Evolutionary conservation across 2,113 vertebrate species (phyloP).

Genomic region (Chiloscyllium plagiosum): DNA sequence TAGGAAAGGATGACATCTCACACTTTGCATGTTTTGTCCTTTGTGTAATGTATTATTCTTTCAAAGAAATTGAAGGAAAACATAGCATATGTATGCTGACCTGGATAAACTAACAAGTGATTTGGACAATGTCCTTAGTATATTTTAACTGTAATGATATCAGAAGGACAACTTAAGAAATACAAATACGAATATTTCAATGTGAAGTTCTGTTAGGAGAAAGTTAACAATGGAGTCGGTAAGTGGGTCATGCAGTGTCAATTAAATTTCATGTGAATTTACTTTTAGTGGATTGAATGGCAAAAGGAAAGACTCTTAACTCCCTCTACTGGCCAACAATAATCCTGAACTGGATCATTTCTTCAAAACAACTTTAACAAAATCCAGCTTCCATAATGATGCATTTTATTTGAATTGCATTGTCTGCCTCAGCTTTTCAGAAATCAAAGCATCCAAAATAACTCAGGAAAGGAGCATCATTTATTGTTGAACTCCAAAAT

Average conservation of each 20-base stretch:
- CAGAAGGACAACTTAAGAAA: neutral
- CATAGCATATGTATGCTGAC: neutral
- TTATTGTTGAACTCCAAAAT: too few species aligned
- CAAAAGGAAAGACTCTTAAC: neutral
- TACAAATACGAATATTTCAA: neutral
- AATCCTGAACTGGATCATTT: neutral
- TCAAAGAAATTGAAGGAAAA: neutral
- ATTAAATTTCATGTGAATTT: neutral
- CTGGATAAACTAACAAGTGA: neutral
- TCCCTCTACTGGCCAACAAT: slow-evolving; percentile 17
- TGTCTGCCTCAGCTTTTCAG: neutral
- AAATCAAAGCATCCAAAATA: neutral
- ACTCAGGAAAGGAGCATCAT: neutral
- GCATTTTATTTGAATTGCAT: neutral
- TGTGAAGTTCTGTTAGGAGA: neutral
- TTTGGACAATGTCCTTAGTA: neutral
- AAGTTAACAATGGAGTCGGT: neutral
- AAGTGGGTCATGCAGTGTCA: slow-evolving; percentile 8
- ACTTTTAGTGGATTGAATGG: neutral
- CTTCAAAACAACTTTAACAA: neutral
- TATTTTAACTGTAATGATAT: neutral
- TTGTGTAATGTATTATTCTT: neutral
- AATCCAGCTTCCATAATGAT: neutral
- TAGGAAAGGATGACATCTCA: neutral
- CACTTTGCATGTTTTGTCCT: neutral